Evolutionary conservation across 2,113 vertebrate genomes (phyloP).

Genomic region (Ploceus nigricollis): DNA sequence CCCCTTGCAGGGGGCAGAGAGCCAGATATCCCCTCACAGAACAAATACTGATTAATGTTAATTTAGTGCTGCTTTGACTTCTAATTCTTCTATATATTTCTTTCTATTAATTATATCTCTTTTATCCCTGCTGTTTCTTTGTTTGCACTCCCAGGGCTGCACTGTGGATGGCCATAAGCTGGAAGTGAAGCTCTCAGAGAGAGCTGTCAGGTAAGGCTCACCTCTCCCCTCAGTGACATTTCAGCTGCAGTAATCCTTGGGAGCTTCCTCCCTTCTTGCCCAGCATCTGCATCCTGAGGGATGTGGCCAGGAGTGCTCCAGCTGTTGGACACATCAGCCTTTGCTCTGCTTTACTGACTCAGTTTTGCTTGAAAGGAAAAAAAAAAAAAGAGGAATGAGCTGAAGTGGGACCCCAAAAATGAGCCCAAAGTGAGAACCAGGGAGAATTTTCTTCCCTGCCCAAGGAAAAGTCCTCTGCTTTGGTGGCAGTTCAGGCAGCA

Average conservation of each 20-base stretch:
- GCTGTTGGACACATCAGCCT: not conserved
- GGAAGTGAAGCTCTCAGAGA: constrained; percentile 90
- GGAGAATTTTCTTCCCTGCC: not conserved
- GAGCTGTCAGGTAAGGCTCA: constrained; percentile 82
- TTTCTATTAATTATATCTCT: not conserved
- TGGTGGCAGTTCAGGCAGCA: not conserved
- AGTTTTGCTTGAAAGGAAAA: not conserved
- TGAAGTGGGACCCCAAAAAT: not conserved
- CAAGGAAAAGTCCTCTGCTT: not conserved
- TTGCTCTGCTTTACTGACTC: not conserved
- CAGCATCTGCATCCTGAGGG: not conserved
- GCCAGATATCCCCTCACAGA: not conserved
- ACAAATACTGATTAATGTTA: not conserved
- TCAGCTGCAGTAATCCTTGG: not conserved
- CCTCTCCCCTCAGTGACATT: not conserved
- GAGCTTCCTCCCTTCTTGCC: not conserved
- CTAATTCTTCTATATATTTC: not conserved
- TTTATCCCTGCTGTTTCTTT: not conserved
- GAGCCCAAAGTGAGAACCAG: not conserved
- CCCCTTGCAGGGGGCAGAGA: not conserved
- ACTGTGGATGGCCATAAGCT: constrained; percentile 85
- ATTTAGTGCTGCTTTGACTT: not conserved
- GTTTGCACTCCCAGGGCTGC: constrained; percentile 74
- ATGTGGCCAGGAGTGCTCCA: not conserved
- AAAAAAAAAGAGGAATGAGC: not conserved